Conservation (phyloP, 2,888 invertebrate genomes). For the Eilema griseolum region DNA sequence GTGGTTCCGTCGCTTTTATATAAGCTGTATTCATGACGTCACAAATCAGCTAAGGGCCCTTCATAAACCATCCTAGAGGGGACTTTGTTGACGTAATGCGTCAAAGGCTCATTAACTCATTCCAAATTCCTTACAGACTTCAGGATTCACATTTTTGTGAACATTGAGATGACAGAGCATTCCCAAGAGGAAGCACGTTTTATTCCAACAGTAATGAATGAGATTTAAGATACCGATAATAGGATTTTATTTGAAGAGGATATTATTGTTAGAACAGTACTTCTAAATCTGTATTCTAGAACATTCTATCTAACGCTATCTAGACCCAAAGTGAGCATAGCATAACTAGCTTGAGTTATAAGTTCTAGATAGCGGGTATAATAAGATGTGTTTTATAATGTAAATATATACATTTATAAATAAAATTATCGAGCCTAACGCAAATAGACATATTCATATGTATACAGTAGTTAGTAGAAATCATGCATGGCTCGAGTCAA, state of each 20-base stretch:
- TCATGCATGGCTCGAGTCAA: no score
- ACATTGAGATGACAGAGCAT: neutral
- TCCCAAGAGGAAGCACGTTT: neutral
- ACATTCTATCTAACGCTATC: no score
- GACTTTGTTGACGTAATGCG: slow-evolving; percentile 43
- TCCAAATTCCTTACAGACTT: slow-evolving; percentile 19
- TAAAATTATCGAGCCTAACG: no score
- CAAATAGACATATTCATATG: no score
- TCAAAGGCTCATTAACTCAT: slow-evolving; percentile 44
- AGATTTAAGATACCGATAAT: neutral
- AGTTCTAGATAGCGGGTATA: no score
- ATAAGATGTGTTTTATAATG: no score
- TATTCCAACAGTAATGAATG: neutral
- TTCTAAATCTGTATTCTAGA: neutral
- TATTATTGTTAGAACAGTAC: neutral
- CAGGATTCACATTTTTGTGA: slow-evolving; percentile 1
- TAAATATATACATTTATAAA: no score
- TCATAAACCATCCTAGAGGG: slow-evolving; percentile 20
- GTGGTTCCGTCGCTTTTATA: slow-evolving; percentile 29
- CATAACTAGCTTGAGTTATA: no score
- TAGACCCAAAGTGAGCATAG: no score
- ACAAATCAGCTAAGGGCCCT: slow-evolving; percentile 40
- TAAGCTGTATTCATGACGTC: slow-evolving; percentile 30
- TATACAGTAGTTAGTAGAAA: no score
- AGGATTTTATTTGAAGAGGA: neutral